Conservation (phyloP, 2,797 vertebrate genomes). For the Notolepis coatsorum region DNA sequence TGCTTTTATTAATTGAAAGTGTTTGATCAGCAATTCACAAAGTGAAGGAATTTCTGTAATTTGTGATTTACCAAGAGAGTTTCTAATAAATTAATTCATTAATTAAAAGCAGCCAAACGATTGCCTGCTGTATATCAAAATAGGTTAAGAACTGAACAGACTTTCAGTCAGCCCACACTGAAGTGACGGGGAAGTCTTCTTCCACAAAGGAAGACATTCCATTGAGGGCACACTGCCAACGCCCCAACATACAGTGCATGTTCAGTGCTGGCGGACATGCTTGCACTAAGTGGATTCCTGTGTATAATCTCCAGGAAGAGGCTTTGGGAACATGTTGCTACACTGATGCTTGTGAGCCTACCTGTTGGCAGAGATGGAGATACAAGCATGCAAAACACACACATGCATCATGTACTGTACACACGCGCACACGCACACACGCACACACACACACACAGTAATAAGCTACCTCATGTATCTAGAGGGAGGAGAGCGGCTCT, state of each 20-base stretch:
- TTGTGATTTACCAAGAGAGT: slow-evolving; percentile 6
- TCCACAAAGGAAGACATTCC: slow-evolving; percentile 2
- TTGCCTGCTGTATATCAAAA: too few species aligned
- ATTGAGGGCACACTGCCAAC: slow-evolving; percentile 2
- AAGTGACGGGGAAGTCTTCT: slow-evolving; percentile 4
- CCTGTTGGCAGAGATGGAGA: slow-evolving; percentile 47
- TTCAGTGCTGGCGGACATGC: slow-evolving; percentile 25
- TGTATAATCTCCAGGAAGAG: slow-evolving; percentile 56
- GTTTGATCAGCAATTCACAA: slow-evolving; percentile 8
- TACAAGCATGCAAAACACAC: background rate
- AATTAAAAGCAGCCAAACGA: too few species aligned
- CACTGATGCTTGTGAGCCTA: slow-evolving; percentile 60
- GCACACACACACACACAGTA: slow-evolving; percentile 35
- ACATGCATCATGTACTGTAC: slow-evolving; percentile 17
- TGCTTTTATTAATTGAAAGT: too few species aligned
- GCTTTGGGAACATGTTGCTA: slow-evolving; percentile 55
- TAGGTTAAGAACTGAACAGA: too few species aligned
- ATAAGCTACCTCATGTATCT: slow-evolving; percentile 73
- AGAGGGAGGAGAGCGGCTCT: slow-evolving; percentile 70
- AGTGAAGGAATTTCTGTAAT: background rate
- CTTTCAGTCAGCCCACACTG: slow-evolving; percentile 32
- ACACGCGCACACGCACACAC: slow-evolving; percentile 25
- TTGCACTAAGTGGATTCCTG: slow-evolving; percentile 61
- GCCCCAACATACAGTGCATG: slow-evolving; percentile 7
- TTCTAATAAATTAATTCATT: slow-evolving; percentile 10